phyloP scores from a whole-genome alignment of 1,140 invertebrate species.

The Listronotus oregonensis region DNA sequence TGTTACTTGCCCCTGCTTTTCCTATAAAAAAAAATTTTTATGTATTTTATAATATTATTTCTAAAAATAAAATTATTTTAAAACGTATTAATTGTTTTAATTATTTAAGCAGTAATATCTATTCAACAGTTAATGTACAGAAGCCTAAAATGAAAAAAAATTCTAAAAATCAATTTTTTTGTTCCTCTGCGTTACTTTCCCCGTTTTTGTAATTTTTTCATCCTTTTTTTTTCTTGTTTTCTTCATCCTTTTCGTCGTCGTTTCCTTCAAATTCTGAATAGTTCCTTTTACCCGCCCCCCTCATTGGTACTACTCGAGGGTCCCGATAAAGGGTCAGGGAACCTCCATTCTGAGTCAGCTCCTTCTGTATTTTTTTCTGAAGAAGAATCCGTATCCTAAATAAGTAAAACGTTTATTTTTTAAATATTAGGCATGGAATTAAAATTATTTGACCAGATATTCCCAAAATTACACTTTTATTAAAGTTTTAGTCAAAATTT shows the following conservation, averaged over 20 bases:
- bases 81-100: too few relatives aligned
- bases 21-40: constrained; percentile 16
- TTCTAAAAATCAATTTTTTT: constrained; percentile 7
- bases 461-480: too few relatives aligned
- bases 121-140: too few relatives aligned
- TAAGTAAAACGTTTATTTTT: constrained; percentile 21
- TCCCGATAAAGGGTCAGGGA: constrained; percentile 35
- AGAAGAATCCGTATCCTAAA: constrained; percentile 39
- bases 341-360: constrained; percentile 39
- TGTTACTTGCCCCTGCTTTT: constrained; percentile 51
- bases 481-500: too few relatives aligned
- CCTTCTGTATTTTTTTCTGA: constrained; percentile 54
- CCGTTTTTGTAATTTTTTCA: constrained; percentile 52
- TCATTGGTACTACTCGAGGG: constrained; percentile 17
- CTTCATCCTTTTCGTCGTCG: constrained; percentile 65
- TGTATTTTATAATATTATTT: too few relatives aligned
- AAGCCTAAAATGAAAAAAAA: too few relatives aligned
- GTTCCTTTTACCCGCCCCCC: constrained; percentile 40
- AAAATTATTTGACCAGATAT: too few relatives aligned
- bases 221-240: constrained; percentile 72
- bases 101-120: too few relatives aligned
- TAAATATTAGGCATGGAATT: too few relatives aligned
- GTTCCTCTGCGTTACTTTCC: constrained; percentile 40
- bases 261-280: constrained; percentile 47
- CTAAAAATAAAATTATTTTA: too few relatives aligned